Evolutionary conservation across 2,113 vertebrate species (phyloP).

Genomic region (Pangasianodon hypophthalmus): DNA sequence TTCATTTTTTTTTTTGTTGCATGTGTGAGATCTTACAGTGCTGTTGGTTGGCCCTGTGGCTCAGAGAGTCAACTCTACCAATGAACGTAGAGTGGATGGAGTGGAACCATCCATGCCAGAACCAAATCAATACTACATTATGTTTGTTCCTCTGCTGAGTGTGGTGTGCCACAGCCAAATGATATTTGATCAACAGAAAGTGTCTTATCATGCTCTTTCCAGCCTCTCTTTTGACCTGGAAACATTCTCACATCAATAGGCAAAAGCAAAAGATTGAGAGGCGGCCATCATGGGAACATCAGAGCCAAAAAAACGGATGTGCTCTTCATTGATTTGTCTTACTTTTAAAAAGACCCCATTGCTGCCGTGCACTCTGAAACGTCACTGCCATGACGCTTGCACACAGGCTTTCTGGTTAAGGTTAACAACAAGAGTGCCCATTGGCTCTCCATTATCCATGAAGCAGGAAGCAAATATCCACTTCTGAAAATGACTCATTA

Average conservation of each 20-base stretch:
- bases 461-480: conserved; percentile 68
- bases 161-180: conserved; percentile 37
- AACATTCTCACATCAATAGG: conserved; percentile 35
- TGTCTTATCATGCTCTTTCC: conserved; percentile 47
- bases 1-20: not conserved
- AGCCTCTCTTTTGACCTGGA: conserved; percentile 41
- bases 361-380: not conserved
- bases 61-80: conserved; percentile 14
- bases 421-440: conserved; percentile 66
- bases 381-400: not conserved
- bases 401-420: conserved; percentile 64
- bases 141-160: conserved; percentile 23
- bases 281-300: conserved; percentile 8
- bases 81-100: conserved; percentile 3
- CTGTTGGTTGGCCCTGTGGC: not conserved
- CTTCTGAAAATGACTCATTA: conserved; percentile 95
- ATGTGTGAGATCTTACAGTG: conserved; percentile 5
- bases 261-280: conserved; percentile 18
- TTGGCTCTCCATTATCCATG: conserved; percentile 76
- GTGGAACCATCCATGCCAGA: conserved; percentile 37
- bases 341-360: conserved; percentile 6
- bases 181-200: conserved; percentile 44
- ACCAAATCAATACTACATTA: conserved; percentile 46
- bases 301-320: conserved; percentile 41
- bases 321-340: conserved; percentile 27